phyloP scores from a whole-genome alignment of 1,140 invertebrate species.

The Propsilocerus akamusi region DNA sequence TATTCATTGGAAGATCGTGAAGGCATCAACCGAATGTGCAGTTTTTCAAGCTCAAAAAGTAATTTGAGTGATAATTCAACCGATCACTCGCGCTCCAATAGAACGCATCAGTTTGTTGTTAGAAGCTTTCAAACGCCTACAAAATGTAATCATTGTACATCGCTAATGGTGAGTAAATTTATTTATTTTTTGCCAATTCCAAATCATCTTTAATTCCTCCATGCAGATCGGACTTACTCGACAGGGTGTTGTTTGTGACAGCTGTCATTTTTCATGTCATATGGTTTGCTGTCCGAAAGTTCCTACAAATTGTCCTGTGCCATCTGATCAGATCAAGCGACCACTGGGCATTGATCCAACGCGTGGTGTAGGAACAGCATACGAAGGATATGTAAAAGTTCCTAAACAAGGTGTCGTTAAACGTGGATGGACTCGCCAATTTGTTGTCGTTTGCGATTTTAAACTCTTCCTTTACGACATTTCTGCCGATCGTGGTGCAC shows the following conservation, averaged over 20 bases:
- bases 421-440: slow-evolving; percentile 88
- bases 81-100: slow-evolving; percentile 15
- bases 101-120: slow-evolving; percentile 66
- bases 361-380: slow-evolving; percentile 82
- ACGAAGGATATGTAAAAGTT: slow-evolving; percentile 86
- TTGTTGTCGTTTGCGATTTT: slow-evolving; percentile 95
- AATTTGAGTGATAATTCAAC: slow-evolving; percentile 63
- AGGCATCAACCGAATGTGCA: slow-evolving; percentile 37
- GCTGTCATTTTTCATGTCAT: slow-evolving; percentile 85
- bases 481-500: slow-evolving; percentile 61
- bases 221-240: slow-evolving; percentile 50
- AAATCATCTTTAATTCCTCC: not conserved
- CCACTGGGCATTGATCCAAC: slow-evolving; percentile 87
- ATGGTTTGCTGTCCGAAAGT: slow-evolving; percentile 81
- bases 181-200: not conserved
- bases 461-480: slow-evolving; percentile 95
- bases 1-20: slow-evolving; percentile 52
- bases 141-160: slow-evolving; percentile 91
- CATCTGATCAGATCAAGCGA: slow-evolving; percentile 69
- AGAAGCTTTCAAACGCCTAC: slow-evolving; percentile 78
- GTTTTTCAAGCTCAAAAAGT: slow-evolving; percentile 53
- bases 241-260: slow-evolving; percentile 82
- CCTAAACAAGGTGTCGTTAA: slow-evolving; percentile 93
- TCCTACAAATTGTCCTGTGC: slow-evolving; percentile 72
- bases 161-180: slow-evolving; percentile 49